phyloP scores from a whole-genome alignment of 2,113 vertebrate genomes.

The Sander lucioperca region DNA sequence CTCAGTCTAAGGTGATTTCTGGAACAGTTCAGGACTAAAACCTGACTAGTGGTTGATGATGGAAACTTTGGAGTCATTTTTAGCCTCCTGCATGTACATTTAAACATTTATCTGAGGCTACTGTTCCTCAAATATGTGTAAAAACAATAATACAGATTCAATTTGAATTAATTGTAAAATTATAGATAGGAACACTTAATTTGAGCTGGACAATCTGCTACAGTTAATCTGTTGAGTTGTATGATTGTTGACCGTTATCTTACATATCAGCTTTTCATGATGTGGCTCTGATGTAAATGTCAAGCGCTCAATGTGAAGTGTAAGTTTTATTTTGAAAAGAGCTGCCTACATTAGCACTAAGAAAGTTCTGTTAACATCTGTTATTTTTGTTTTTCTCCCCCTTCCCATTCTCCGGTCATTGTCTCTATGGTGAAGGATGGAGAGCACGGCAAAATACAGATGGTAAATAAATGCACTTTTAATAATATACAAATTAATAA shows the following conservation, averaged over 20 bases:
- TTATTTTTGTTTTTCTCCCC: conserved; percentile 81
- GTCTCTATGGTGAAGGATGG: conserved; percentile 86
- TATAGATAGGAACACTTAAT: background rate
- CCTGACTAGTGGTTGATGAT: background rate
- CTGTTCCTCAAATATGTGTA: background rate
- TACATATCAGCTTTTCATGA: background rate
- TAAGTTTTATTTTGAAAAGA: conserved; percentile 51
- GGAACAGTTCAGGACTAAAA: conserved; percentile 16
- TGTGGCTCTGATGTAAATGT: conserved; percentile 40
- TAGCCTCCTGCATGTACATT: background rate
- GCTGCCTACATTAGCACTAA: conserved; percentile 46
- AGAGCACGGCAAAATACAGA: conserved; percentile 87
- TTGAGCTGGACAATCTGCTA: conserved; percentile 8
- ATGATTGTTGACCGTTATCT: conserved; percentile 4
- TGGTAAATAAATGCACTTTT: conserved; percentile 85
- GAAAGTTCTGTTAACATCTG: conserved; percentile 64
- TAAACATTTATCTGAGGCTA: background rate
- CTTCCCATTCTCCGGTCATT: conserved; percentile 78
- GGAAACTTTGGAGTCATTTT: background rate
- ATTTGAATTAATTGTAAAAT: background rate
- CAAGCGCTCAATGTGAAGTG: conserved; percentile 36
- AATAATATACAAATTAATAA: conserved; percentile 50
- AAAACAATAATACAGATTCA: background rate
- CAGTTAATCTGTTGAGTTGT: conserved; percentile 13
- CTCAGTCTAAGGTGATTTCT: conserved; percentile 2